Percentiles rank a stretch among this genome's conserved stretches.
phyloP scores from a whole-genome alignment of 2,113 vertebrate genomes.

The Syrmaticus mikado region DNA sequence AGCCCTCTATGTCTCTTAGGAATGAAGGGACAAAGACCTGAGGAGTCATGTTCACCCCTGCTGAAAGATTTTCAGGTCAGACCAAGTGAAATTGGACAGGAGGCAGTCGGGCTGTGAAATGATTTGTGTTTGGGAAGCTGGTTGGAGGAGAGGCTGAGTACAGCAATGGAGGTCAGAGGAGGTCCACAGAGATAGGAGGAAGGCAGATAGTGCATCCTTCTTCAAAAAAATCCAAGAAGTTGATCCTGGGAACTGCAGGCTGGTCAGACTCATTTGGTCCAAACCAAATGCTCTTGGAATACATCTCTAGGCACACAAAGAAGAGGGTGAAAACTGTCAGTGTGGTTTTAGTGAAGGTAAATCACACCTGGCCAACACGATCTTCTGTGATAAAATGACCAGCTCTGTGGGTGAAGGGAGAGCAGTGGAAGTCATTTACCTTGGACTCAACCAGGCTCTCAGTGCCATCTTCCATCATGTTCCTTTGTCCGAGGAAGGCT shows the following conservation, averaged over 20 bases:
- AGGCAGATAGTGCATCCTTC: neutral
- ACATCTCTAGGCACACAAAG: neutral
- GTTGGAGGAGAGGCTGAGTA: neutral
- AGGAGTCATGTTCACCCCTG: neutral
- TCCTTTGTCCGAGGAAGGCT: neutral
- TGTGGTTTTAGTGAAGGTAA: neutral
- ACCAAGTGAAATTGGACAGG: neutral
- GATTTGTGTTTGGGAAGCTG: neutral
- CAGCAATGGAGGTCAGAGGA: neutral
- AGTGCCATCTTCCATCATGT: rapidly evolving
- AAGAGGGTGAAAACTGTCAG: neutral
- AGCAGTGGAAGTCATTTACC: neutral
- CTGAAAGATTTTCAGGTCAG: neutral
- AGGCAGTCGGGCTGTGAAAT: neutral
- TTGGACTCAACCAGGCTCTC: neutral
- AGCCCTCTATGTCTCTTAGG: neutral
- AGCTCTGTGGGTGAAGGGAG: neutral
- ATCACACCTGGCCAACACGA: neutral
- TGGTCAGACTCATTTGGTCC: neutral
- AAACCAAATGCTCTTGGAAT: neutral
- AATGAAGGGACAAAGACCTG: neutral
- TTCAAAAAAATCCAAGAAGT: neutral
- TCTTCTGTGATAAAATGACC: neutral
- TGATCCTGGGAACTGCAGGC: neutral
- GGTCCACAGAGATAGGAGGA: too few species aligned